These are phyloP conservation scores for Drosophila nigritarsus DNA, from an alignment of 2,888 invertebrate species.

Conservation along the genomic window DNA sequence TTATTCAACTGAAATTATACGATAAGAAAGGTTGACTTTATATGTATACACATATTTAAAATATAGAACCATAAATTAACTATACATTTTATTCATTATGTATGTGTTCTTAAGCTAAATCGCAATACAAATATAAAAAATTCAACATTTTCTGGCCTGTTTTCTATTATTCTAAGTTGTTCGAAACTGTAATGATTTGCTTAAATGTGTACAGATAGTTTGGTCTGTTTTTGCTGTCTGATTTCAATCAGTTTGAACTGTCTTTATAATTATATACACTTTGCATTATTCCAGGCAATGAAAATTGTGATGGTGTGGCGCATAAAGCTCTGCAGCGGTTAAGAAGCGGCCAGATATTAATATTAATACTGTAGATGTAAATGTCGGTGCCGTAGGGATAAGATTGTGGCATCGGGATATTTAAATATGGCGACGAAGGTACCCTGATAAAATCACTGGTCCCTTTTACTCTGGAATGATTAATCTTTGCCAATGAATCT, in stretches of 20 bases:
- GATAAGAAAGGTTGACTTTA: slow-evolving; percentile 39
- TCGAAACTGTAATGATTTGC: neutral
- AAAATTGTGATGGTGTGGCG: neutral
- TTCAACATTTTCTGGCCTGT: neutral
- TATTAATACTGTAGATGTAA: slow-evolving; percentile 90
- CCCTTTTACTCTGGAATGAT: neutral
- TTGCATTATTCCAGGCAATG: neutral
- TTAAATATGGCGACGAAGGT: slow-evolving; percentile 89
- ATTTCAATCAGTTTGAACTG: neutral
- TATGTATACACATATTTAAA: slow-evolving; percentile 1
- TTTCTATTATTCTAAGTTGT: neutral
- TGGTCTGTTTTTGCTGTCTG: neutral
- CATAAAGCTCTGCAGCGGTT: slow-evolving; percentile 90
- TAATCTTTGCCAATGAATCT: neutral
- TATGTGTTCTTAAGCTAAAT: neutral
- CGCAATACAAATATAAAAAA: neutral
- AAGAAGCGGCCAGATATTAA: slow-evolving; percentile 89
- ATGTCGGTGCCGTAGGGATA: slow-evolving; percentile 89
- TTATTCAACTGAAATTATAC: slow-evolving; percentile 54
- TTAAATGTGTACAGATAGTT: neutral
- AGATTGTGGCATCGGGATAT: slow-evolving; percentile 91
- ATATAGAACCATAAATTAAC: neutral
- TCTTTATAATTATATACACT: neutral
- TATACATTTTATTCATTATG: neutral
- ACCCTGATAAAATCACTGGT: slow-evolving; percentile 89